Evolutionary conservation across 2,888 invertebrate species (phyloP), one percentile per base, ranked within the genome.

Genomic region (Diaperis boleti): DNA sequence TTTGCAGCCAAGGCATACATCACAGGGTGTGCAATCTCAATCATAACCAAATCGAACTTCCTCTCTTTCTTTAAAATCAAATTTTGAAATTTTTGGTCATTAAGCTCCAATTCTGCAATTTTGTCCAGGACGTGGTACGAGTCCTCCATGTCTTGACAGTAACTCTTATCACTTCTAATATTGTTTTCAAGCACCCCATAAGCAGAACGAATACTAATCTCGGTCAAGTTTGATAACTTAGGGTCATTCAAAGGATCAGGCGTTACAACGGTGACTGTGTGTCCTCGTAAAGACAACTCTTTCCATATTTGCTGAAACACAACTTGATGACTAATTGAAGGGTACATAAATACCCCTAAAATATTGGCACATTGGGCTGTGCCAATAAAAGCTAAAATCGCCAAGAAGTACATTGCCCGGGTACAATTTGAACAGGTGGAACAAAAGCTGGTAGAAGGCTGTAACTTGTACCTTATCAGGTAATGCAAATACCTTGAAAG

Each of bases 181-280:
- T 22, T 44, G 10, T 14, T 2, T 10, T 33, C 33, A 4, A 22
- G 7, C 2, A 65, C 35, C 1, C 72, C 65, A 44, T 83, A 81
- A 0, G 81, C 66, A 18, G 45, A 62, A 6, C 50, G 44, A n/a
- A 70, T 37, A 54, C 69, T 64, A 6, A 71, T 68, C 67, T 71
- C 66, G 7, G 49, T 61, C 17, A 71, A 44, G 52, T 69, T 64
- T 8, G 18, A 18, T 14, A 64, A 49, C 1, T 13, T 42, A 1
- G 60, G 33, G 49, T 68, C 60, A 0, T 47, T 54, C 11, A 72
- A 14, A 3, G 73, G 72, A 20, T 71, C 39, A 1, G 76, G 70
- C 3, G 76, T 70, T 4, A 77, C 56, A 4, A 73, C 57, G 3
- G 76, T 74, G 2, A 77, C 60, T 47, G 75, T 61, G 59, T 78